phyloP scores from a whole-genome alignment of 2,797 vertebrate species.

The Gephyroberyx darwinii region DNA sequence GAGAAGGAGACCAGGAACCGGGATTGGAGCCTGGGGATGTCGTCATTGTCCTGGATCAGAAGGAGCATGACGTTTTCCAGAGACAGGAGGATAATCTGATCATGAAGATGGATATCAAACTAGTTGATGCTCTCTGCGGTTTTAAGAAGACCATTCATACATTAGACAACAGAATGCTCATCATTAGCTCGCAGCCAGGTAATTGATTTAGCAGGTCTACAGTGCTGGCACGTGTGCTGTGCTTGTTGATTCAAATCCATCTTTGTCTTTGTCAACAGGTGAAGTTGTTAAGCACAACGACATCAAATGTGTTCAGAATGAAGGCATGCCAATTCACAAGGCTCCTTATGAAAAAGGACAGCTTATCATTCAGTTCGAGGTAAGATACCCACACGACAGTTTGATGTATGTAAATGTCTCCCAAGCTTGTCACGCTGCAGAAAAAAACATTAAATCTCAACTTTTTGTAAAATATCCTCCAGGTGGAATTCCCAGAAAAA shows the following conservation, averaged over 20 bases:
- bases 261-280: constrained; percentile 75
- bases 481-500: constrained; percentile 93
- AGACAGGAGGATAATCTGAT: constrained; percentile 87
- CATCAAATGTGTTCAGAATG: constrained; percentile 85
- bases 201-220: not conserved
- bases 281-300: constrained; percentile 90
- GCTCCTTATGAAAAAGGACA: constrained; percentile 89
- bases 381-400: constrained; percentile 66
- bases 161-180: constrained; percentile 87
- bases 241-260: not conserved
- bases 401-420: not conserved
- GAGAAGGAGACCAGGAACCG: constrained; percentile 97
- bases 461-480: not conserved
- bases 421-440: not conserved
- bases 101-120: constrained; percentile 91
- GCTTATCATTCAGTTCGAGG: constrained; percentile 90
- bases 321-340: constrained; percentile 93
- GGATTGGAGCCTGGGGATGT: constrained; percentile 95
- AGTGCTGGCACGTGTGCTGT: not conserved
- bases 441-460: not conserved
- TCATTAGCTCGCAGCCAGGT: constrained; percentile 89
- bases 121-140: constrained; percentile 93
- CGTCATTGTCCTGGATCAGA: constrained; percentile 93
- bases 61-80: constrained; percentile 89
- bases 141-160: constrained; percentile 90